These are phyloP conservation scores for Sakesphorus luctuosus DNA, from an alignment of 2,113 vertebrate species.

Conservation along the genomic window DNA sequence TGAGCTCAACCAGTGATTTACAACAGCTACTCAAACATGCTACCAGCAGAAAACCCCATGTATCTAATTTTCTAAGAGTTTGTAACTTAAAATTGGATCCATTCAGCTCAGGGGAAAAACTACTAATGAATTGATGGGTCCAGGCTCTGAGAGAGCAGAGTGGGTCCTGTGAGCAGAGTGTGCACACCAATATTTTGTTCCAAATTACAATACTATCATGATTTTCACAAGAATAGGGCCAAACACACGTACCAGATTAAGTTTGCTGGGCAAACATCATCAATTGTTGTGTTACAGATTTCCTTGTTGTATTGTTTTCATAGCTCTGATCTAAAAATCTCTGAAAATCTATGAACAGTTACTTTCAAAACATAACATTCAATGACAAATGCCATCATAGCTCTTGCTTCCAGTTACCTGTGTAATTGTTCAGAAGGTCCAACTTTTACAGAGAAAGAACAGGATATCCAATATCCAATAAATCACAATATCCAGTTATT, in stretches of 20 bases:
- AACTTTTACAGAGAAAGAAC: not conserved
- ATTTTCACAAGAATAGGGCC: not conserved
- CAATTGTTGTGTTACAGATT: not conserved
- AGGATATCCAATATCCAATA: not conserved
- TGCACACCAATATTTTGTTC: not conserved
- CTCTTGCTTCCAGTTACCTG: not conserved
- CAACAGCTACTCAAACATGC: not conserved
- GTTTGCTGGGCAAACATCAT: not conserved
- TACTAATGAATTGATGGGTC: rapidly evolving
- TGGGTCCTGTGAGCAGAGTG: not conserved
- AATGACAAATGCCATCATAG: not conserved
- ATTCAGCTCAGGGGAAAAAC: not conserved
- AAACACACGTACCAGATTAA: not conserved
- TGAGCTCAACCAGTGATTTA: not conserved
- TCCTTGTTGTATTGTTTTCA: not conserved
- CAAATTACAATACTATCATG: not conserved
- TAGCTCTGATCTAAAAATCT: not conserved
- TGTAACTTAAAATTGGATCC: not conserved
- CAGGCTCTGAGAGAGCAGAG: not conserved
- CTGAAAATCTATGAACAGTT: not conserved
- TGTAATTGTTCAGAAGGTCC: not conserved
- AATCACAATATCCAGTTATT: not conserved
- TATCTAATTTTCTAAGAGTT: not conserved
- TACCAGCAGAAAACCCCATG: not conserved
- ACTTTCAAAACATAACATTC: not conserved